Evolutionary conservation across 2,113 vertebrate species (phyloP), one percentile per base, ranked within the genome.

Genomic region (Zosterops borbonicus): DNA sequence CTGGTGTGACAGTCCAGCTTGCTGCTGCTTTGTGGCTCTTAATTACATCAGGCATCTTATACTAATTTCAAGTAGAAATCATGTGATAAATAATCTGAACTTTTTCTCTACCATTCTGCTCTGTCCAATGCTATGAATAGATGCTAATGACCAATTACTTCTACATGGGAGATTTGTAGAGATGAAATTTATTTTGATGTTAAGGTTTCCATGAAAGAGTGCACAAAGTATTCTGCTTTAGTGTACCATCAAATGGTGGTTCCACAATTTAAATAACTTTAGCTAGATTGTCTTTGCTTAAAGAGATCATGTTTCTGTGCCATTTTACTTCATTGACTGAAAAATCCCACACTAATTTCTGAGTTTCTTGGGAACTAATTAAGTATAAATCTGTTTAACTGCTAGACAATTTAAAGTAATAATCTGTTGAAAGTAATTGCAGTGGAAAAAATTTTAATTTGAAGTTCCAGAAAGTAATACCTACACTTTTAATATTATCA

Each of bases 301-400:
- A 94, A 79, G 56, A 70, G 33, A 83, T 90, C 33, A 17, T 83
- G 18, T 63, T 91, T 81, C 67, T 71, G 27, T 70, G 58, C 89
- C 73, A 91, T 93, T 96, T 95, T 96, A 87, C 85, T 80, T 88
- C 84, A 90, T 65, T 79, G 87, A 93, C 70, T 93, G 71, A 94
- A 96, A 95, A 92, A 89, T 82, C 50, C 76, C 42, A 70, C 62
- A 89, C 19, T 94, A 79, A 90, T 95, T 94, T 96, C 74, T 70
- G 53, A 49, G 74, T 59, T 95, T 31, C 86, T 95, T 91, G 33
- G 76, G 81, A 97, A 89, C 44, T 91, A 96, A 95, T 97, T 96
- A 96, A 96, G 95, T 87, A 87, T 82, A 90, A 95, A 94, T 94
- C 82, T 94, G 27, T 96, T 95, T 91, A 87, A 82, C 49, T 95